These are phyloP conservation scores for Tragopan temminckii DNA, from an alignment of 2,797 vertebrate species.

Conservation along the genomic window DNA sequence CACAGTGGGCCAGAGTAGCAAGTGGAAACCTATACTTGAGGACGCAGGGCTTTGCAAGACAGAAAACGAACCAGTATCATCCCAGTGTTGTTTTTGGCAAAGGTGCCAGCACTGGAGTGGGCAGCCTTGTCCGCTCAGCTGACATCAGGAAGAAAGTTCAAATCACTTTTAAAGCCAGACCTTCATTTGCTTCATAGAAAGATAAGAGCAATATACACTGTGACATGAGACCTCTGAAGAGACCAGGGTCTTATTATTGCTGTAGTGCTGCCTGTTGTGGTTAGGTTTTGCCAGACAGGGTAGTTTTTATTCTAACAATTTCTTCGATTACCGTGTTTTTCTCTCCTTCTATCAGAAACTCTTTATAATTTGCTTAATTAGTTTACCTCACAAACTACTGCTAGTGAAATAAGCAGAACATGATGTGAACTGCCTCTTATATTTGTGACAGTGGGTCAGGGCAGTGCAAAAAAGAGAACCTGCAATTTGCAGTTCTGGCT, in stretches of 20 bases:
- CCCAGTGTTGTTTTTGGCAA: neutral
- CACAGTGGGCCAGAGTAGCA: neutral
- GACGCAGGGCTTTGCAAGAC: neutral
- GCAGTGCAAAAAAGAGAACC: neutral
- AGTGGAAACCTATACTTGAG: neutral
- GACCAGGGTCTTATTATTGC: neutral
- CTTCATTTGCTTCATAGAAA: neutral
- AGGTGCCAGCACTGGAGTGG: neutral
- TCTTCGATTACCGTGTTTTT: neutral
- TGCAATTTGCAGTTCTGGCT: neutral
- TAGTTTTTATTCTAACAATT: neutral
- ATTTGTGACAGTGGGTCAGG: neutral
- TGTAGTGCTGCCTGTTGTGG: neutral
- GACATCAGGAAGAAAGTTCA: neutral
- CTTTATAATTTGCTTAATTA: neutral
- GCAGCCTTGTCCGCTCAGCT: neutral
- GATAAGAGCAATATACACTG: fast-evolving
- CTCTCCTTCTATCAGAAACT: neutral
- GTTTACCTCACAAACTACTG: neutral
- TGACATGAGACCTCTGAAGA: neutral
- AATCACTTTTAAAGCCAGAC: neutral
- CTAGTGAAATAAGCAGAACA: neutral
- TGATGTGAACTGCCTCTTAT: neutral
- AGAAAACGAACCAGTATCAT: neutral
- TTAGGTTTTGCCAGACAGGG: neutral